Evolutionary conservation across 2,888 invertebrate genomes (phyloP), one percentile per base, ranked within the genome.

Genomic region (Tolmerus cingulatus): DNA sequence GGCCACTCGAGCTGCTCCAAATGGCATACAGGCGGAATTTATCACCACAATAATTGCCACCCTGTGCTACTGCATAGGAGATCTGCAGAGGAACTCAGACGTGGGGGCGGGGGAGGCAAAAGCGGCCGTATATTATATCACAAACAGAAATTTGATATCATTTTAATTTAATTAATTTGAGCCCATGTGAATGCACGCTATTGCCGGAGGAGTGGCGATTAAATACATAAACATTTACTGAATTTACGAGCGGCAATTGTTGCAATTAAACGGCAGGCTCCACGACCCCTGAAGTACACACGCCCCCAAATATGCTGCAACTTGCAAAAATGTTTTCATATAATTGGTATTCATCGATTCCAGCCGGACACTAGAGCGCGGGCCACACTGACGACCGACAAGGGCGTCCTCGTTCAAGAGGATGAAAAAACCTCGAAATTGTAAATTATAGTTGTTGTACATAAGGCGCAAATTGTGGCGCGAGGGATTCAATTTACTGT

Each of bases 71-170:
- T 74, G 16, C 9, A 74, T 37, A 34, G n/a, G 46, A 40, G 23
- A 19, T 40, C 78, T 43, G 78, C 9, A 40, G n/a, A 14, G 43
- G 4, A 46, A 82, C 7, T 46, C 46, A 46, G 43, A 40, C 12
- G 9, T 16, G 12, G 16, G 23, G 23, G 30, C 23, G 8, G 19
- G 27, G 23, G 66, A 40, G 66, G 66, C 27, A 8, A 19, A 3
- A 51, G 23, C 51, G 19, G n/a, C 82, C 57, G 57, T 57, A 82
- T 82, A 34, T 57, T 82, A 82, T 57, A 82, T 82, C 82, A 82
- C 23, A 82, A 82, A 82, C 82, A 82, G 82, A 82, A 82, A 82
- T 82, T 82, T 82, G 82, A 82, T 82, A 82, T 82, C n/a, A 82
- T 57, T 82, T 82, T 82, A 82, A 82, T 82, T 82, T 82, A 66